Base-by-base conservation (phyloP, 1,140 invertebrate species). In the Akabosia matsudoensis region DNA sequence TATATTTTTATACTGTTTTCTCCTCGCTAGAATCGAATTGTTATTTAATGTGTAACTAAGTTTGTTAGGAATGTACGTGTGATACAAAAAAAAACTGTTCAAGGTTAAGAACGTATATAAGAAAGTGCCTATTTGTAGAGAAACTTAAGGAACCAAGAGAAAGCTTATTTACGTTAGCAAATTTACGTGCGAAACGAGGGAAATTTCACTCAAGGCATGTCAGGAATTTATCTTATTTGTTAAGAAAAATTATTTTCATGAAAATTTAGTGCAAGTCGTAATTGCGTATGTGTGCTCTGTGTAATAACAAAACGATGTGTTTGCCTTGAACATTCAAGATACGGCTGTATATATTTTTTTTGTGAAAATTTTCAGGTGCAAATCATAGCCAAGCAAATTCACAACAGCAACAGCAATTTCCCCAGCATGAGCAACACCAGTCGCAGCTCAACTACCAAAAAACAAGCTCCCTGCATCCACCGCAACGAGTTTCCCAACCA, bases 201-300 rank as follows among this genome's bases (percentile, higher is more conserved):
- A n/a, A n/a, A n/a, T n/a, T 45, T 18, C 37, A 45, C 37, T 45
- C 18, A 45, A 18, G 37, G 37, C 18, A 18, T 18, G 7, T 45
- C 4, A 24, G n/a, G 24, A 30, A 67, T 67, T 67, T 67, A 67
- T 31, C 26, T 67, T 67, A 67, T 28, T 30, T 67, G 61, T 67
- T 30, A 28, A 67, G 28, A 30, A 30, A 30, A 67, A 31, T 31
- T 67, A 61, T 24, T 4, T 22, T 13, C 10, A 67, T 31, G 61
- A 31, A 67, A 67, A 67, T 67, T 67, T 67, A 67, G 7, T 67
- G 30, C 61, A 30, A 7, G 31, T 14, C 24, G n/a, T n/a, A n/a
- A n/a, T n/a, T n/a, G n/a, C n/a, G n/a, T n/a, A n/a, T n/a, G n/a
- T n/a, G n/a, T n/a, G n/a, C n/a, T n/a, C n/a, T n/a, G n/a, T n/a